Conservation (phyloP, 2,113 vertebrate genomes). For the Bos javanicus region DNA sequence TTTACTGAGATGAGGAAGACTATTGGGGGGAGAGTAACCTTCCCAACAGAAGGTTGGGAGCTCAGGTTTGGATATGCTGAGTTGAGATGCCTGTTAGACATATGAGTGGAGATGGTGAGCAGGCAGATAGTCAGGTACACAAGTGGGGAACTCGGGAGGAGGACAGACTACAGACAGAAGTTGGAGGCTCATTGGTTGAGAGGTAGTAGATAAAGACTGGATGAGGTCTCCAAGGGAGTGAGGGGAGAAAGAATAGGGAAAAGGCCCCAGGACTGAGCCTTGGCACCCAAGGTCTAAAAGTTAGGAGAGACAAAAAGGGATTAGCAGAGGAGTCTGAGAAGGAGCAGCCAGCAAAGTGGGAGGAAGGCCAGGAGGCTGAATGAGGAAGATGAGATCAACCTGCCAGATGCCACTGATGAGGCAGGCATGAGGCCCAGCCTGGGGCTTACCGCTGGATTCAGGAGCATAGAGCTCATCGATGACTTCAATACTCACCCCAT, state of each 20-base stretch:
- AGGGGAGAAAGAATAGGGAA: background rate
- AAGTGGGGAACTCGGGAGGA: background rate
- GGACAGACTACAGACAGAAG: background rate
- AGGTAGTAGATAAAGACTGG: background rate
- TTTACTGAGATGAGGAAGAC: background rate
- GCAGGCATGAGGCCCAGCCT: background rate
- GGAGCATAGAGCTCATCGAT: background rate
- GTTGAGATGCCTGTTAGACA: background rate
- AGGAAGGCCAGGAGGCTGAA: background rate
- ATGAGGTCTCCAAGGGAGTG: background rate
- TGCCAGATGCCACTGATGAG: background rate
- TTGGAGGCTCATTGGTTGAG: background rate
- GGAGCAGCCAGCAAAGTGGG: background rate
- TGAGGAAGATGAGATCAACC: background rate
- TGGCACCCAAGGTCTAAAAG: background rate
- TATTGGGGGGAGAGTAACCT: background rate
- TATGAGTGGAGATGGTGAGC: background rate
- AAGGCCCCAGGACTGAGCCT: background rate
- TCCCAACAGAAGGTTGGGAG: background rate
- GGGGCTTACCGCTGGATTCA: background rate
- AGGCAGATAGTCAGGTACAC: background rate
- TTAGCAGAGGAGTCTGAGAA: background rate
- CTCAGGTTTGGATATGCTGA: background rate
- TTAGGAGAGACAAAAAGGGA: background rate
- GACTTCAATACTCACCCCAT: background rate